Conservation (phyloP, 2,113 vertebrate species). For the Bubo bubo region DNA sequence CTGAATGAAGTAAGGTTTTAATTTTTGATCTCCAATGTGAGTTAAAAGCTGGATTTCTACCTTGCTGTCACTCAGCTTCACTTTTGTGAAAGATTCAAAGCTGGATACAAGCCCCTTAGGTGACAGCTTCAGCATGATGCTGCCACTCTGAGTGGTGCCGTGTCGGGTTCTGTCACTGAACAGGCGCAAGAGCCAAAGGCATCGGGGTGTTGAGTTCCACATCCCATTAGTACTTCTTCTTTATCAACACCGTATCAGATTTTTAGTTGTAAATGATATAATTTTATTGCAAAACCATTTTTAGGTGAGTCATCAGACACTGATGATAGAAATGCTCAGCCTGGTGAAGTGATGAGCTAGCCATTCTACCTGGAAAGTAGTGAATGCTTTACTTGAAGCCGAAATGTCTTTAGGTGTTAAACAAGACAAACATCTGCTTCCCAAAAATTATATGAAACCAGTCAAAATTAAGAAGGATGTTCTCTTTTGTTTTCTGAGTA, state of each 20-base stretch:
- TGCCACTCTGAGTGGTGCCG: constrained; percentile 32
- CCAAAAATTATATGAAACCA: neutral
- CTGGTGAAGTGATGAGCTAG: neutral
- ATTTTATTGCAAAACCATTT: neutral
- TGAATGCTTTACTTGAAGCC: neutral
- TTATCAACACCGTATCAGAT: constrained; percentile 42
- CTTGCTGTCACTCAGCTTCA: constrained; percentile 58
- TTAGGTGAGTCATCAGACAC: neutral
- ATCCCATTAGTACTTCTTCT: neutral
- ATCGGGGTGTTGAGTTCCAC: constrained; percentile 45
- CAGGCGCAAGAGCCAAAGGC: constrained; percentile 49
- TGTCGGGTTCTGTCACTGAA: constrained; percentile 44
- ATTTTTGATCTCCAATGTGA: constrained; percentile 52
- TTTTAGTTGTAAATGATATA: constrained; percentile 24
- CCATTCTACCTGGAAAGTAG: neutral
- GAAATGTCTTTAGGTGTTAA: neutral
- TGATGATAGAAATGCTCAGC: neutral
- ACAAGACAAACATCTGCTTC: neutral
- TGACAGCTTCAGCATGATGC: constrained; percentile 57
- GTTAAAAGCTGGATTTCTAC: constrained; percentile 72
- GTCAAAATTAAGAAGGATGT: neutral
- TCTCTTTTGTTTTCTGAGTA: neutral
- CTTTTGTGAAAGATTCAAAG: constrained; percentile 63
- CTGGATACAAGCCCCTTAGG: constrained; percentile 49
- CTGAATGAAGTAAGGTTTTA: constrained; percentile 55